Base-by-base conservation (phyloP, 2,113 vertebrate species). In the Seriola aureovittata region DNA sequence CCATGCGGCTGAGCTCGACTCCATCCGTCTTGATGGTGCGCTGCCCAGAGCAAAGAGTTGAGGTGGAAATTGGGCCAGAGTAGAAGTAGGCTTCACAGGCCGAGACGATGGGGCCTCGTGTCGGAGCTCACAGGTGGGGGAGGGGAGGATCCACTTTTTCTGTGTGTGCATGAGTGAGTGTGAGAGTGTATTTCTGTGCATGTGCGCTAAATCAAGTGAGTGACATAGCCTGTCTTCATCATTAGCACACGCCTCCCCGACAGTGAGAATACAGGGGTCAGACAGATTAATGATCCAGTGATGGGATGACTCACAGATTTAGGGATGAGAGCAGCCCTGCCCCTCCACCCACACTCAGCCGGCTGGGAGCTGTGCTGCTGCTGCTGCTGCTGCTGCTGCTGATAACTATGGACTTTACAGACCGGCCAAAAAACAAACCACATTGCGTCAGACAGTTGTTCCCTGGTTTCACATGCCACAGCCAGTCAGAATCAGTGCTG, bases 271-370 rank as follows among this genome's bases (percentile, higher is more conserved):
- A 71, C 66, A 75, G 74, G 71, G 85, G 89, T 92, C 91, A 92
- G 92, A 82, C 86, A 81, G 91, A 91, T 89, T 90, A 88, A 94
- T 88, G 89, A 92, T 91, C 78, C 62, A 52, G 50, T 54, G 82
- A 81, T 80, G 82, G 83, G 84, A 83, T 92, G 89, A 92, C 85
- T 93, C 91, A 90, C 78, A 89, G 77, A 81, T 89, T 86, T 81
- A 67, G 88, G 76, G 84, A 86, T 84, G 78, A 87, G 82, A 87
- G 86, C 9, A 40, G 76, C 74, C 40, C 82, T 44, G 71, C 72
- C 73, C 72, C 89, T 82, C 82, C 82, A 44, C 85, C 85, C 84
- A 90, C 87, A 66, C 78, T 21, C 66, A 52, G 78, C 52, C 25
- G 21, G 62, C 80, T 87, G 72, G 71, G 85, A 84, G 78, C 48